These are phyloP conservation scores for Hylaea fasciaria DNA, from an alignment of 2,888 invertebrate genomes.

Conservation along the genomic window DNA sequence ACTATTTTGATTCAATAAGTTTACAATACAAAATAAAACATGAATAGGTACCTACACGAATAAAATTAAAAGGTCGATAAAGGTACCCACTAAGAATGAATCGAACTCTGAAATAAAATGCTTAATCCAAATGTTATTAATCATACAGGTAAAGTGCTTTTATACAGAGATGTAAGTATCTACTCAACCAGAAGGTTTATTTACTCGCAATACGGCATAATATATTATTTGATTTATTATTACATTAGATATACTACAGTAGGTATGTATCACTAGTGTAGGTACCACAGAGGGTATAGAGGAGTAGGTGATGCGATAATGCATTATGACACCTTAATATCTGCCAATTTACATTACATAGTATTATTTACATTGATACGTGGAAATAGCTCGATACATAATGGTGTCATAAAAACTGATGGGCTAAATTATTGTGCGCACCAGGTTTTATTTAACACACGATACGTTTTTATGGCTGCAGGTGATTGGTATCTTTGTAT, in stretches of 20 bases:
- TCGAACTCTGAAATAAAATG: conserved; percentile 23
- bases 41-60: neutral
- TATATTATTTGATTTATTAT: conserved; percentile 1
- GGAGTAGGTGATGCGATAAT: conserved; percentile 14
- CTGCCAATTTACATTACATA: conserved; percentile 31
- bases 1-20: no score
- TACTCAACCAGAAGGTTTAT: conserved; percentile 17
- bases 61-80: neutral
- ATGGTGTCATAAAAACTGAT: conserved; percentile 31
- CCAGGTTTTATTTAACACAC: neutral
- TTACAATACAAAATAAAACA: no score
- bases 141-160: conserved; percentile 5
- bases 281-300: conserved; percentile 18
- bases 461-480: no score
- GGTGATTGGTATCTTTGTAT: neutral
- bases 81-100: conserved; percentile 21
- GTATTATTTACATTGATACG: conserved; percentile 28
- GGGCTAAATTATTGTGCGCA: conserved; percentile 3
- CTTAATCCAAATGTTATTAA: conserved; percentile 5
- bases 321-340: conserved; percentile 26
- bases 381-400: conserved; percentile 21
- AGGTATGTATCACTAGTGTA: conserved; percentile 12
- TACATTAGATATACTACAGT: conserved; percentile 11
- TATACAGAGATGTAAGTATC: conserved; percentile 15
- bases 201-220: conserved; percentile 7